Evolutionary conservation across 2,888 invertebrate species (phyloP), one percentile per base, ranked within the genome.

Genomic region (Lottia scabra): DNA sequence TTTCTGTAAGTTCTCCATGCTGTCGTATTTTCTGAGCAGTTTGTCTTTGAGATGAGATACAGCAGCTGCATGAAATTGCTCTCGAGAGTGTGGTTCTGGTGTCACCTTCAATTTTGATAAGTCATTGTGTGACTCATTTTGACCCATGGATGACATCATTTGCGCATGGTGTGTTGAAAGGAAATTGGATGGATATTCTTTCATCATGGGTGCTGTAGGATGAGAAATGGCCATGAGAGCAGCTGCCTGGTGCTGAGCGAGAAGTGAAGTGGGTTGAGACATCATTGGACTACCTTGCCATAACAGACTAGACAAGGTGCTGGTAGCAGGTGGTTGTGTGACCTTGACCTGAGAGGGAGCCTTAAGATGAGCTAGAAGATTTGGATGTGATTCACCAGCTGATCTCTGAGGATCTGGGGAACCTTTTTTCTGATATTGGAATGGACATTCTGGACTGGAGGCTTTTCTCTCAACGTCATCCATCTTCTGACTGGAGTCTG

Each of bases 321-420:
- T 56, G 16, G 48, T 66, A 1, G 68, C 45, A 16, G 65, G 65
- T 56, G 46, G 62, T 62, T 30, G 71, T 44, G 64, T 38, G 62
- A 56, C 77, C 78, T n/a, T 76, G 74, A 67, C 75, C 74, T 67
- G 71, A 56, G 67, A 67, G 6, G 75, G 73, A n/a, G 83, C 77
- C 30, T 81, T 83, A n/a, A 86, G 78, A 65, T 86, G 85, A 70
- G 86, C 86, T 68, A 86, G 77, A n/a, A 86, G 78, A 68, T 86
- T 84, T 0, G 86, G 86, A 73, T 86, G 86, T 10, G 84, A 81
- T 67, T 86, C 85, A 23, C 79, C 80, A 5, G 84, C 84, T 2
- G 85, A 83, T 26, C 78, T 78, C 38, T 74, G 66, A 16, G 66
- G 63, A 43, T 73, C 68, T 26, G 15, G 67, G n/a, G 62, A 68